Evolutionary conservation across 92 coral and sea anemone species (phyloP).

Genomic region (Blastomussa wellsi): DNA sequence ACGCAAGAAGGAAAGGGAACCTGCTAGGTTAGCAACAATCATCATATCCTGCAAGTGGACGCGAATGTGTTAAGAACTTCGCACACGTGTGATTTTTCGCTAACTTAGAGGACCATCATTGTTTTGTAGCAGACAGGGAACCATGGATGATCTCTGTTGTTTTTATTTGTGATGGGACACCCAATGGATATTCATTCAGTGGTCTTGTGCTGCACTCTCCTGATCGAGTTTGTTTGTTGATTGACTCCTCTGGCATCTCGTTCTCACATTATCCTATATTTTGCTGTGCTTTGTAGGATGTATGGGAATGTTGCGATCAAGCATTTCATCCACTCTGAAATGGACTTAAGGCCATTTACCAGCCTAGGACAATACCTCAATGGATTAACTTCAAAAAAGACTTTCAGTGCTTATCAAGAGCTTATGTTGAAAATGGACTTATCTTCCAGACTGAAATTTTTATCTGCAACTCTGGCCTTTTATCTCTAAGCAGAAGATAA

Average conservation of each 20-base stretch:
- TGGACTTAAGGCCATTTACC: slow-evolving; percentile 42
- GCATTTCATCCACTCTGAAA: slow-evolving; percentile 39
- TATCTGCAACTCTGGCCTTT: slow-evolving; percentile 17
- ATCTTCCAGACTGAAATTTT: slow-evolving; percentile 38
- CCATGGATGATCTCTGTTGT: slow-evolving; percentile 23
- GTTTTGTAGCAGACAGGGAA: slow-evolving; percentile 23
- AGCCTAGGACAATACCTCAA: slow-evolving; percentile 40
- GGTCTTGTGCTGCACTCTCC: slow-evolving; percentile 5
- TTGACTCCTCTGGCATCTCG: slow-evolving; percentile 11
- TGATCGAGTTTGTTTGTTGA: slow-evolving; percentile 13
- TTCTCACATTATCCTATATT: slow-evolving; percentile 48
- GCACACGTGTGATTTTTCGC: slow-evolving; percentile 15
- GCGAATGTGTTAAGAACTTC: slow-evolving; percentile 18
- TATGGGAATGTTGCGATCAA: slow-evolving; percentile 54
- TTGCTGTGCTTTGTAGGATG: slow-evolving; percentile 67
- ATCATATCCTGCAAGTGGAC: slow-evolving; percentile 40
- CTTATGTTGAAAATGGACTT: slow-evolving; percentile 42
- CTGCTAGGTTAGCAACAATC: slow-evolving; percentile 85
- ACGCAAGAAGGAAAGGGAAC: slow-evolving; percentile 73
- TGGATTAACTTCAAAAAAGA: slow-evolving; percentile 39
- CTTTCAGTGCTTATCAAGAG: slow-evolving; percentile 39
- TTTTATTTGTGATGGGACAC: slow-evolving; percentile 4
- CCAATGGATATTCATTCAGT: slow-evolving; percentile 6
- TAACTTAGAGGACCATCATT: slow-evolving; percentile 20
- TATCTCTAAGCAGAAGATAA: slow-evolving; percentile 26